Evolutionary conservation across 2,888 invertebrate genomes (phyloP).

Genomic region (Hypolimnas misippus): DNA sequence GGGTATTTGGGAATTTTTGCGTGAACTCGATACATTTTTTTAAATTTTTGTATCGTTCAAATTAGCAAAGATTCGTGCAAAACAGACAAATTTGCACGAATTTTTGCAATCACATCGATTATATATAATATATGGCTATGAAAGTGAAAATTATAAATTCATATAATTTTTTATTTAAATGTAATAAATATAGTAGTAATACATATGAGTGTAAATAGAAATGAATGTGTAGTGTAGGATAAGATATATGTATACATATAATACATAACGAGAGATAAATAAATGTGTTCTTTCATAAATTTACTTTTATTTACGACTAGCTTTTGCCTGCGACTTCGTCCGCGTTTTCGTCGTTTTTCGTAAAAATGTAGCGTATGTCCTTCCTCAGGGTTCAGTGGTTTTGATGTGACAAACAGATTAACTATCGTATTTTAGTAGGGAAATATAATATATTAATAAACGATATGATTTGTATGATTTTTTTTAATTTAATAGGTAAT

Average conservation of each 20-base stretch:
- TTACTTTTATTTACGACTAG: conserved; percentile 16
- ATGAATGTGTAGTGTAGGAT: conserved; percentile 33
- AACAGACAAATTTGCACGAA: neutral
- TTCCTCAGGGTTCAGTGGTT: no score
- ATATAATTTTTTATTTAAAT: conserved; percentile 5
- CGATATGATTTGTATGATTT: no score
- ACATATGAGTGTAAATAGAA: conserved; percentile 37
- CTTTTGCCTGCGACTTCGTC: no score
- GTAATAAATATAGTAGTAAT: conserved; percentile 21
- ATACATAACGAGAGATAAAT: conserved; percentile 49
- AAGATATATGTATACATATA: conserved; percentile 37
- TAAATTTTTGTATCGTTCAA: no score
- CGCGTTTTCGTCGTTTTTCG: no score
- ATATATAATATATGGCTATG: neutral
- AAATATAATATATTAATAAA: no score
- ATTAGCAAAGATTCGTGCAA: neutral
- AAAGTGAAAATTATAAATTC: neutral
- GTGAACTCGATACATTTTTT: neutral
- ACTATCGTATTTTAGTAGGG: no score
- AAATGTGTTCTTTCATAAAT: conserved; percentile 56
- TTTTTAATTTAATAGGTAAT: no score
- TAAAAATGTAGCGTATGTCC: no score
- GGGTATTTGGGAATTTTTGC: neutral
- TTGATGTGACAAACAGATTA: no score
- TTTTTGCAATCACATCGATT: neutral